Evolutionary conservation across 2,113 vertebrate genomes (phyloP), one percentile per base, ranked within the genome.

Genomic region (Mastomys coucha): DNA sequence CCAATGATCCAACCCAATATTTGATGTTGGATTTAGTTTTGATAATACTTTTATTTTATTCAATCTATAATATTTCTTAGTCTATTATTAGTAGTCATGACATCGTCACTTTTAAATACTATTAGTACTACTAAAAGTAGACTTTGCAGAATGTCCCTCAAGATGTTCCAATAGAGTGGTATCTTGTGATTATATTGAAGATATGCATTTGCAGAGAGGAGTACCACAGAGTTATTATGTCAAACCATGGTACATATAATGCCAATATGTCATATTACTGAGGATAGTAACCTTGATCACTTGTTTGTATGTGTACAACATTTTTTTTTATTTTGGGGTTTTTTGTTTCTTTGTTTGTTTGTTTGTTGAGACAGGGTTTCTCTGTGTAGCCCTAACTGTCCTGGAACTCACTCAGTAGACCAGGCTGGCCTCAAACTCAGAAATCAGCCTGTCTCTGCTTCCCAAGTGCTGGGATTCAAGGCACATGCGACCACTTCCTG

Each of bases 11-110:
- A 77, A 73, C 69, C 26, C 58, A 78, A 24, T 31, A 94, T 89
- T n/a, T 53, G 33, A 65, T 69, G 91, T 13, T 88, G 73, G 39
- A 88, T 72, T 92, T 58, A 36, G 24, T 94, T 88, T 91, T 88
- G 42, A 82, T 31, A 33, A 75, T 22, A 70, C 31, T 45, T 73
- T 89, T 42, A 56, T 85, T 70, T 89, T 19, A 63, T 51, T 51
- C 16, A 94, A 56, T 73, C 49, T 72, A 53, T 65, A 22, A 45
- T 33, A 65, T 22, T 76, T 89, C 28, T n/a, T 9, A n/a, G 14
- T 60, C 63, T 82, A 80, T 58, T 14, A 31, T 53, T 91, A n/a
- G 53, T 31, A 65, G 76, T 88, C 36, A 70, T n/a, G 16, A 89
- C 17, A 42, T 73, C 72, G 85, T 77, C 42, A 92, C 2, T 60